A percentile compares a stretch with the other conserved stretches of the same genome.
phyloP scores from a whole-genome alignment of 2,113 vertebrate species.

The Corythornis vintsioides region DNA sequence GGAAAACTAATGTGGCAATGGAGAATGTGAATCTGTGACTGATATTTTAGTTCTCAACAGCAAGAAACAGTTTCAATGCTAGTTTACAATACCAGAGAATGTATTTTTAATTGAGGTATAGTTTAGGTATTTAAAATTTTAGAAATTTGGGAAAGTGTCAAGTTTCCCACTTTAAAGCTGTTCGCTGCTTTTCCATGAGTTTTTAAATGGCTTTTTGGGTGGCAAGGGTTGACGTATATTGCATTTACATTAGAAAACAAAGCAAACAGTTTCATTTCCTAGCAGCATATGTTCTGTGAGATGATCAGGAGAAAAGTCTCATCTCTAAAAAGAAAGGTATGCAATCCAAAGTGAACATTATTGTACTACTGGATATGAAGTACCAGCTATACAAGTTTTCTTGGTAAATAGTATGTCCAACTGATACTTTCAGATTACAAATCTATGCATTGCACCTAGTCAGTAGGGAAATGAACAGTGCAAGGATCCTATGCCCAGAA shows the following conservation, averaged over 20 bases:
- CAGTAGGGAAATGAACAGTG: background rate
- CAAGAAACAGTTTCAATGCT: slow-evolving; percentile 27
- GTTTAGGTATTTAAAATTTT: slow-evolving; percentile 59
- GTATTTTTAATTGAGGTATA: slow-evolving; percentile 68
- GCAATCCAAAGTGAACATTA: background rate
- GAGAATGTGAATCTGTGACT: slow-evolving; percentile 73
- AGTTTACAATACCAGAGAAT: slow-evolving; percentile 56
- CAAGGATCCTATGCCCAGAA: background rate
- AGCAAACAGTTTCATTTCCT: background rate
- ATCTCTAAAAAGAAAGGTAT: background rate
- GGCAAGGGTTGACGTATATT: background rate
- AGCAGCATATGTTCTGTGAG: background rate
- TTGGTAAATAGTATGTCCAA: background rate
- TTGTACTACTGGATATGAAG: background rate
- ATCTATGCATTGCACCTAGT: background rate
- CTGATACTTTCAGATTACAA: background rate
- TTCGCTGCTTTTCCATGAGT: slow-evolving; percentile 34
- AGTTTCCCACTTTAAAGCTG: slow-evolving; percentile 47
- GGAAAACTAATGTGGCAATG: slow-evolving; percentile 78
- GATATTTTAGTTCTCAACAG: slow-evolving; percentile 54
- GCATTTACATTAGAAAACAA: background rate
- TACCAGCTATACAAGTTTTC: background rate
- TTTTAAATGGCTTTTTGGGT: slow-evolving; percentile 30
- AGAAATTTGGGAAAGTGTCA: slow-evolving; percentile 50
- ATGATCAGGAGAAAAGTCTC: background rate